Percentiles rank a stretch among this genome's conserved stretches.
Evolutionary conservation across 2,113 vertebrate species (phyloP).

Genomic region (Neotragus pygmaeus): DNA sequence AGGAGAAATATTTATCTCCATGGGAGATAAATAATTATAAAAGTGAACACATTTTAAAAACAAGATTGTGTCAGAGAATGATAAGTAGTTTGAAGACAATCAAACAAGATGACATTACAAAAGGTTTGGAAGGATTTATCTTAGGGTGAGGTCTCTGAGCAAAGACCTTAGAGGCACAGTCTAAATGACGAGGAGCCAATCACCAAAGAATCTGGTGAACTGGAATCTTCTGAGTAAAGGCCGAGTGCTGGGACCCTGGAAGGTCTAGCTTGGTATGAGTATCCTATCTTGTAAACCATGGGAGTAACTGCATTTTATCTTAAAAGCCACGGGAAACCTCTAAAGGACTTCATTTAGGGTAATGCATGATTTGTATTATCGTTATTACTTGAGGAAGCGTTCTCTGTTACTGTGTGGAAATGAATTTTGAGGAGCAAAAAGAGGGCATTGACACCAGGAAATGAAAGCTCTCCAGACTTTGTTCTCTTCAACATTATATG

Average conservation of each 20-base stretch:
- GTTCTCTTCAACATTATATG: not conserved
- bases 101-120: not conserved
- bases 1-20: not conserved
- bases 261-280: not conserved
- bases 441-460: not conserved
- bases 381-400: not conserved
- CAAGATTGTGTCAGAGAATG: not conserved
- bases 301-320: not conserved
- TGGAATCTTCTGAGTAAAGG: not conserved
- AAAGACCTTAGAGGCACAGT: not conserved
- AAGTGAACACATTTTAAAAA: not conserved
- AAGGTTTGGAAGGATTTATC: not conserved
- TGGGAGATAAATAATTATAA: not conserved
- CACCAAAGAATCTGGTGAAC: not conserved
- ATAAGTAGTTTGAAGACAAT: not conserved
- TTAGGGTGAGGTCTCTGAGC: not conserved
- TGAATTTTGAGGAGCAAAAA: not conserved
- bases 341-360: not conserved
- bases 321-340: not conserved
- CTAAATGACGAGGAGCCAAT: not conserved
- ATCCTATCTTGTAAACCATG: not conserved
- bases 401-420: not conserved
- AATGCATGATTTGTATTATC: not conserved
- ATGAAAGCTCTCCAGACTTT: not conserved
- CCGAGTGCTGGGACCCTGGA: too few species aligned